Evolutionary conservation across 2,797 vertebrate species (phyloP).

Genomic region (Jordanella pulchra): DNA sequence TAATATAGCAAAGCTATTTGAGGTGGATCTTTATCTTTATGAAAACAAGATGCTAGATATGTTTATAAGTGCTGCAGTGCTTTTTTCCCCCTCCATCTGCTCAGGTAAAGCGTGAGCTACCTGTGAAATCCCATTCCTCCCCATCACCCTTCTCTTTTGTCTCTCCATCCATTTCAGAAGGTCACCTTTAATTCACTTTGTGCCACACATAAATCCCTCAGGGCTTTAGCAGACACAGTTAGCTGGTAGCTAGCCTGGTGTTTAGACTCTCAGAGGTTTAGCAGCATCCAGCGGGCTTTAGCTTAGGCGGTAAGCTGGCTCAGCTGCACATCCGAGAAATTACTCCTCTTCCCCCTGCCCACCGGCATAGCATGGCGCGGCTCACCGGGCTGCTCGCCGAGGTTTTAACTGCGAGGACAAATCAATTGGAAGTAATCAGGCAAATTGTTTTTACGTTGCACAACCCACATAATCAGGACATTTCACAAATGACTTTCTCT

Average conservation of each 20-base stretch:
- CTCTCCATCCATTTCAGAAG: conserved; percentile 59
- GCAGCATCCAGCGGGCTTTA: conserved; percentile 75
- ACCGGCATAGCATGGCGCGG: conserved; percentile 55
- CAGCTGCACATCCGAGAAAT: conserved; percentile 81
- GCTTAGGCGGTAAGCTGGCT: conserved; percentile 80
- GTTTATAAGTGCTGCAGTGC: background rate
- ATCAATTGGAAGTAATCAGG: conserved; percentile 88
- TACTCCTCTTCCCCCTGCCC: conserved; percentile 68
- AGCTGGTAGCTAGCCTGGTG: conserved; percentile 70
- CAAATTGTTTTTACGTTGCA: conserved; percentile 84
- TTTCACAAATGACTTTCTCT: conserved; percentile 83
- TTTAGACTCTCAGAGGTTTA: conserved; percentile 71
- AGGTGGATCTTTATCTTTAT: too few species aligned
- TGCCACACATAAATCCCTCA: conserved; percentile 70
- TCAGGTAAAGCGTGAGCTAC: conserved; percentile 27
- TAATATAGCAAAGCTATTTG: conserved; percentile 1
- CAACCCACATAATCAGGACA: conserved; percentile 82
- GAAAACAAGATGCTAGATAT: background rate
- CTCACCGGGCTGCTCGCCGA: conserved; percentile 55
- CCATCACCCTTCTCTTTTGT: conserved; percentile 19
- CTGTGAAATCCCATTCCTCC: conserved; percentile 39
- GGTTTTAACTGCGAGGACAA: conserved; percentile 76
- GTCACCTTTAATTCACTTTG: conserved; percentile 80
- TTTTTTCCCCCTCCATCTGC: conserved; percentile 6
- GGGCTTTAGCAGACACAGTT: conserved; percentile 68